A percentile compares a stretch with the other conserved stretches of the same genome.
Conservation (phyloP, 2,888 invertebrate genomes). For the Chrysodeixis includens region DNA sequence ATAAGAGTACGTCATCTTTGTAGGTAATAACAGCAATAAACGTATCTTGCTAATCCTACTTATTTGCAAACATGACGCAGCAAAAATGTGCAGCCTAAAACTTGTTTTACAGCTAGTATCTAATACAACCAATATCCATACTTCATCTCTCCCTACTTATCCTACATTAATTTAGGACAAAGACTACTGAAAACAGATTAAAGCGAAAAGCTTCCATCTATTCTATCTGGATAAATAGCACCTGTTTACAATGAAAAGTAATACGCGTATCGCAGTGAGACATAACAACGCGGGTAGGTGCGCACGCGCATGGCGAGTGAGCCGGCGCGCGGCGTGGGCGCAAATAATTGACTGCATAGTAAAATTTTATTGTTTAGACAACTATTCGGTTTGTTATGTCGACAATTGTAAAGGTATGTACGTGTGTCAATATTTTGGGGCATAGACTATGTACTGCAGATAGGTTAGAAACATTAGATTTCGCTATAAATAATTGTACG, state of each 20-base stretch:
- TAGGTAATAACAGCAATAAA: no score
- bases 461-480: background rate
- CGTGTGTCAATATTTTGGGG: background rate
- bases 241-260: slow-evolving; percentile 19
- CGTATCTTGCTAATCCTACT: background rate
- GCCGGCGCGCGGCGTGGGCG: slow-evolving; percentile 46
- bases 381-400: slow-evolving; percentile 32
- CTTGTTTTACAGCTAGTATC: background rate
- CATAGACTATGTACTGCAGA: background rate
- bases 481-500: background rate
- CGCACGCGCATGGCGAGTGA: slow-evolving; percentile 33
- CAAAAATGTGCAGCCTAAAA: background rate
- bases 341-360: slow-evolving; percentile 50
- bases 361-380: slow-evolving; percentile 44
- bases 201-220: background rate
- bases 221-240: background rate
- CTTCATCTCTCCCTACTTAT: no score
- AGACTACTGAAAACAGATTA: background rate
- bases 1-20: no score
- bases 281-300: slow-evolving; percentile 14
- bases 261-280: slow-evolving; percentile 17
- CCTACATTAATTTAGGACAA: no score
- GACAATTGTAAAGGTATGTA: slow-evolving; percentile 14
- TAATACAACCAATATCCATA: no score
- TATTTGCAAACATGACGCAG: background rate